Base-by-base conservation (phyloP, 2,888 invertebrate species). In the Toxonevra muliebris region DNA sequence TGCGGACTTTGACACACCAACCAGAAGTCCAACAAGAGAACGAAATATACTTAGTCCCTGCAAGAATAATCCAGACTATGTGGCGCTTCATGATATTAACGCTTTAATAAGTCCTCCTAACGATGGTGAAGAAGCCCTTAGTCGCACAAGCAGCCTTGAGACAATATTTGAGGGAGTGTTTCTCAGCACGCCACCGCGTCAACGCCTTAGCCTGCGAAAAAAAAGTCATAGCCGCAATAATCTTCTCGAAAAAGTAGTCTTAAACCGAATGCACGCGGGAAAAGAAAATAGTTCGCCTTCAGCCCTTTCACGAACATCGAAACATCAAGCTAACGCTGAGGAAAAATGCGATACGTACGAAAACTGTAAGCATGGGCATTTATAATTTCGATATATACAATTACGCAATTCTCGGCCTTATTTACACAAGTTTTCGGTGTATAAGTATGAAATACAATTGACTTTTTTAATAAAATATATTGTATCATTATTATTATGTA, bases 111-210 rank as follows among this genome's bases (percentile, higher is more conserved):
- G 79, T 71, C 82, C 82, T 19, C 84, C 82, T 8, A 78, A 71
- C 63, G 79, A 80, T 41, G 63, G 63, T 3, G 71, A 73, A 50
- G 66, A 69, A 13, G 69, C 66, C 13, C 58, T 77, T 4, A 80
- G 73, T 68, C 75, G 72, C 19, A 74, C 73, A 41, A 77, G 74
- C 61, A 82, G 79, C 41, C 73, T 84, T 59, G 85, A 85, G 68
- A 85, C 85, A 9, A 85, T 85, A 63, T 85, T 80, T 55, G 85
- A 85, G 72, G 84, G 82, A 8, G 80, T 85, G 17, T 83, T 85
- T 55, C 71, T 85, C 0, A 77, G 82, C 53, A 85, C 85, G 4
- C 84, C 84, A 10, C 82, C 85, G 1, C 76, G 78, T 5, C 65
- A 66, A 43, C 59, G 65, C 9, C 40, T 15, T 15, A 55, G 40